Conservation (phyloP, 2,888 invertebrate genomes). For the Caenorhabditis drosophilae region DNA sequence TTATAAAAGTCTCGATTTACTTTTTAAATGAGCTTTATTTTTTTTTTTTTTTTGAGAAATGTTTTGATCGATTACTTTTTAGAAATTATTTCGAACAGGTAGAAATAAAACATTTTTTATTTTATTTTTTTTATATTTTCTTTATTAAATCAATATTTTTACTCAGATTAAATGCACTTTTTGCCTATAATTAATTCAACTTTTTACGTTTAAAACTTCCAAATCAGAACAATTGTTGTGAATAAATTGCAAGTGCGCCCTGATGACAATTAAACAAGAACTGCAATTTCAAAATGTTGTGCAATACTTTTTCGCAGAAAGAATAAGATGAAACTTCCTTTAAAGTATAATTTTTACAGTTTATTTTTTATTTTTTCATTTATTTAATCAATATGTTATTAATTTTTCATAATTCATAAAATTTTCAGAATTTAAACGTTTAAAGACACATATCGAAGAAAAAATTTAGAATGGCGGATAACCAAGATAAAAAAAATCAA, state of each 20-base stretch:
- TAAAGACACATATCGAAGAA: constrained; percentile 6
- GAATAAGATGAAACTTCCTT: background rate
- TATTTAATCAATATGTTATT: background rate
- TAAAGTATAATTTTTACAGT: background rate
- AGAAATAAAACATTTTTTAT: too few species aligned
- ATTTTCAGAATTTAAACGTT: constrained; percentile 12
- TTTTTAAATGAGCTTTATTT: too few species aligned
- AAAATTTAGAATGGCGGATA: background rate
- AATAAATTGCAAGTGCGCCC: constrained; percentile 33
- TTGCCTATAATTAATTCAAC: too few species aligned
- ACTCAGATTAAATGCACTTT: too few species aligned
- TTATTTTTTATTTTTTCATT: constrained; percentile 9
- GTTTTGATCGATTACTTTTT: too few species aligned
- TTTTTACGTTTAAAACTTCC: too few species aligned
- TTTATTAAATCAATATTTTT: too few species aligned
- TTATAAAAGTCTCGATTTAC: too few species aligned
- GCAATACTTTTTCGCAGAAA: constrained; percentile 17
- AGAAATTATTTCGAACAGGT: too few species aligned
- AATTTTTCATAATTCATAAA: constrained; percentile 24
- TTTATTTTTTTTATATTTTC: too few species aligned
- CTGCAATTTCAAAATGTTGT: constrained; percentile 40
- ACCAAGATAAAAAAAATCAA: background rate
- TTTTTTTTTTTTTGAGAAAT: too few species aligned
- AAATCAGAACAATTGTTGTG: too few species aligned
- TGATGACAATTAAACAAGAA: constrained; percentile 11